Conservation (phyloP, 1,140 invertebrate species). For the Diabrotica undecimpunctata region DNA sequence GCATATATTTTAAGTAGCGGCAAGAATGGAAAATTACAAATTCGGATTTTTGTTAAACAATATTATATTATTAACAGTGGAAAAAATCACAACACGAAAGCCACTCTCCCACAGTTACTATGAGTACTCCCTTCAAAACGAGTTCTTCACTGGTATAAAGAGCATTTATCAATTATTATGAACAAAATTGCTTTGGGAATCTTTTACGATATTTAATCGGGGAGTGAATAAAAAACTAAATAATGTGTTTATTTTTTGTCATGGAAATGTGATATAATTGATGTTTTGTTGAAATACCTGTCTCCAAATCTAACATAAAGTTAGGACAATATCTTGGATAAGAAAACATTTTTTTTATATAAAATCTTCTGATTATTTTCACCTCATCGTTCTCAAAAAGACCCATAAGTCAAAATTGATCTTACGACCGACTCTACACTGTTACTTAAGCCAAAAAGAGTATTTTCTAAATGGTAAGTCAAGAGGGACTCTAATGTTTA, state of each 20-base stretch:
- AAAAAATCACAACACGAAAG: slow-evolving; percentile 15
- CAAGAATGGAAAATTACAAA: slow-evolving; percentile 5
- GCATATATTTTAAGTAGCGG: not conserved
- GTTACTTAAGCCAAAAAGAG: no score
- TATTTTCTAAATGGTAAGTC: no score
- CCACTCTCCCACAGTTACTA: slow-evolving; percentile 11
- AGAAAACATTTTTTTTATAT: no score
- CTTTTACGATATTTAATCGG: slow-evolving; percentile 10
- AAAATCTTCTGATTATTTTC: no score
- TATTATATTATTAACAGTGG: slow-evolving; percentile 15
- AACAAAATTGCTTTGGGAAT: slow-evolving; percentile 18
- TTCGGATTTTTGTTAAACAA: slow-evolving; percentile 9
- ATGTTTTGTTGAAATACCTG: not conserved
- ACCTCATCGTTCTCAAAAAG: no score
- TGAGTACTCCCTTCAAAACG: slow-evolving; percentile 4
- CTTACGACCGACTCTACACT: no score
- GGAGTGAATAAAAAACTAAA: not conserved
- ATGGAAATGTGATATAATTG: slow-evolving; percentile 3
- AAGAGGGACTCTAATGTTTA: no score
- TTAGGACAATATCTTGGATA: no score
- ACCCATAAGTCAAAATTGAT: no score
- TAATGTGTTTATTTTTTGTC: not conserved
- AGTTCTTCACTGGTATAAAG: slow-evolving; percentile 14
- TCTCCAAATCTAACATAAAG: no score
- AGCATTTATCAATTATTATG: slow-evolving; percentile 11